Evolutionary conservation across 2,113 vertebrate genomes (phyloP), one percentile per base, ranked within the genome.

Genomic region (Mus spicilegus): DNA sequence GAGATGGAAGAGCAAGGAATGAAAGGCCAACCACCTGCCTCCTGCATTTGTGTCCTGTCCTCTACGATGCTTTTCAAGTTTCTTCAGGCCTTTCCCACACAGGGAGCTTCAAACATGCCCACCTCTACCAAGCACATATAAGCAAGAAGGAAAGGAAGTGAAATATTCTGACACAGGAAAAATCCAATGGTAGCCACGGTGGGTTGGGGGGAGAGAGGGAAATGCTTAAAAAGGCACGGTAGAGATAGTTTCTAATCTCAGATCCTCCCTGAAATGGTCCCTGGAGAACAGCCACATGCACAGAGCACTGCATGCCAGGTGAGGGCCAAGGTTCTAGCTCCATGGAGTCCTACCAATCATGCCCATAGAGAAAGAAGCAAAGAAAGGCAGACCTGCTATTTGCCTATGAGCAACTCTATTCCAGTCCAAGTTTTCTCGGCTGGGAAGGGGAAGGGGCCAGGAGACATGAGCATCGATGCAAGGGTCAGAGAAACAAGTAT

Each of bases 11-110:
- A 95, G 17, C 39, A n/a, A 78, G 20, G 54, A 77, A 51, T 8
- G 56, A 87, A 87, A 96, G 78, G 63, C 69, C 70, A 70, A 65
- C 13, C 87, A 91, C 58, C 67, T 93, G 78, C 75, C 73, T 93
- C 93, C 96, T 8, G 5, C 33, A 2, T 24, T 12, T 36, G 5
- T 1, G 1, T 33, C 77, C 93, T 22, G 46, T 84, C 84, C 87
- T 72, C 70, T 12, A 42, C 5, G 63, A 78, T 46, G 19, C 33
- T 16, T 65, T 76, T 49, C 93, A 77, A 94, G 86, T 80, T 77
- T 20, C 49, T 86, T 49, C 80, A 33, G 67, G 84, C 24, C 84
- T 89, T 56, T 70, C 76, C 33, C 0, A 20, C 54, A 30, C 76
- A 75, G 72, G 90, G n/a, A 22, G n/a, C 77, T n/a, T 9, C 2